Base-by-base conservation (phyloP, 2,113 vertebrate species). In the Ramphastos sulfuratus region DNA sequence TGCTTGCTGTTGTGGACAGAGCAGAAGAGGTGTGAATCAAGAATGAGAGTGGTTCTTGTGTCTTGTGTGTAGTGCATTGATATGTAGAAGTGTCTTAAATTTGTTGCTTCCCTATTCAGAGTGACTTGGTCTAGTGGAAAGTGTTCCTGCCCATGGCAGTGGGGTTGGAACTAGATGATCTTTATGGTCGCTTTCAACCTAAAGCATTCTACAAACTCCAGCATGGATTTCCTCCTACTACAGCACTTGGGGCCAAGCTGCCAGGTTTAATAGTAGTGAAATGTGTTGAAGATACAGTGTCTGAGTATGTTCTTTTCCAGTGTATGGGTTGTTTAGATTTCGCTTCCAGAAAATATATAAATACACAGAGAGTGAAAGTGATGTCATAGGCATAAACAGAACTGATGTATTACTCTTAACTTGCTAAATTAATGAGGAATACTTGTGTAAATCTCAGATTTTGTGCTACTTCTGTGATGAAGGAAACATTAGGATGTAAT, bases 61-160 rank as follows among this genome's bases (percentile, higher is more conserved):
- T 1, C 39, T 37, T 35, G 5, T 7, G 3, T 5, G 15, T 60
- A 44, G 3, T 5, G 15, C 55, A 44, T 58, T 0, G 0, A 42
- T 12, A 31, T 5, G 12, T 10, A 16, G 3, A 58, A 39, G 18
- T 52, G 24, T 8, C 28, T 66, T 42, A 12, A 35, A 44, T 3
- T 17, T 28, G 12, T 18, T 55, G 3, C 30, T 82, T 48, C 15
- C 5, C 27, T 35, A 20, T 30, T 30, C 31, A 37, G 18, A 56
- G 44, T 19, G 31, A 31, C 39, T 28, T 46, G 28, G 19, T 44
- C 12, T 21, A 31, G 28, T 31, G 39, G 28, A 19, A 44, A 42
- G 28, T 56, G 55, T 56, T 16, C 55, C 55, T 56, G 55, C 15
- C 55, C 28, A 30, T 30, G 28, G 55, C 15, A 27, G 13, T 4